Evolutionary conservation across 2,888 invertebrate genomes (phyloP).

Genomic region (Erebia ligea): DNA sequence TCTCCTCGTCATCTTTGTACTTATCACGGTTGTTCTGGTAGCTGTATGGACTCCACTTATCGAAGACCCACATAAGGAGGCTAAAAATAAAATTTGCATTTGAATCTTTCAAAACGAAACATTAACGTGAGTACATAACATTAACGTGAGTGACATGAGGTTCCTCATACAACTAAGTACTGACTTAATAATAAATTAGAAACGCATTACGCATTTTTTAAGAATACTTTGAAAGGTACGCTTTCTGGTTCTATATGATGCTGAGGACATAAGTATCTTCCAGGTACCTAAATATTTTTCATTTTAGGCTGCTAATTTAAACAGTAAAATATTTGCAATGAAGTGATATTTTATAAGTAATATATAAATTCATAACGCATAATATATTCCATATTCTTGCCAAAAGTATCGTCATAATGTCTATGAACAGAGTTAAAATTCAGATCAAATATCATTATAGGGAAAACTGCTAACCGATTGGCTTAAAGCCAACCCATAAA

Average conservation of each 20-base stretch:
- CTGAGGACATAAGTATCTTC: not conserved
- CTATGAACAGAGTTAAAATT: not conserved
- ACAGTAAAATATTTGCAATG: not conserved
- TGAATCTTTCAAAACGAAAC: no score
- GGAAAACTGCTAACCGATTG: slow-evolving; percentile 7
- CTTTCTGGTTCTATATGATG: no score
- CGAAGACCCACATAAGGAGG: slow-evolving; percentile 97
- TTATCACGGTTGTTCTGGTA: slow-evolving; percentile 97
- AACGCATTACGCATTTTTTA: no score
- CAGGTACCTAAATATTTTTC: not conserved
- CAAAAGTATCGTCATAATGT: not conserved
- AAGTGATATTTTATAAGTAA: not conserved
- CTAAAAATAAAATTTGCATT: slow-evolving; percentile 65
- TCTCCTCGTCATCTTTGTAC: slow-evolving; percentile 96
- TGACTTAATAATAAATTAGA: no score
- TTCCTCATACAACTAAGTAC: no score
- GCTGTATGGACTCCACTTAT: slow-evolving; percentile 98
- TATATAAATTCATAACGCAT: not conserved
- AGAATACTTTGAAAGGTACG: no score
- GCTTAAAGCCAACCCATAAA: slow-evolving; percentile 11
- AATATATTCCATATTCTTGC: not conserved
- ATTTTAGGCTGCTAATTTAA: not conserved
- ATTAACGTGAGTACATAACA: no score
- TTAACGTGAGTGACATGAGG: no score
- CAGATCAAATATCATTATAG: slow-evolving; percentile 6